phyloP scores from a whole-genome alignment of 1,140 invertebrate species.

The Plectrocnemia conspersa region DNA sequence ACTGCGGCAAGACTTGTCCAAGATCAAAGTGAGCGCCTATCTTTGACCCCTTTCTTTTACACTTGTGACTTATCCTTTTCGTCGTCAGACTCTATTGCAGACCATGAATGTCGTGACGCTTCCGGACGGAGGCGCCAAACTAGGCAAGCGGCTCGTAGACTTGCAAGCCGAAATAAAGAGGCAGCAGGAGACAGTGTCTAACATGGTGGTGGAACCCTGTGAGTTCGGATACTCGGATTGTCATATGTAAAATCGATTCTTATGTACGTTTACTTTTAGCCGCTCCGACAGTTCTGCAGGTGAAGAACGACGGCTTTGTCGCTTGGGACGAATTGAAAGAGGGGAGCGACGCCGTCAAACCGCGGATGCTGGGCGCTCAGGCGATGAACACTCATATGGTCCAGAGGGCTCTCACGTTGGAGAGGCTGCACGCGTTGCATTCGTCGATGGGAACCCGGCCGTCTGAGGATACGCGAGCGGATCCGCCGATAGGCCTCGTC shows the following conservation, averaged over 20 bases:
- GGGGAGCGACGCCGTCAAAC: conserved; percentile 48
- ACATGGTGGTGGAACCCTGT: conserved; percentile 44
- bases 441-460: conserved; percentile 65
- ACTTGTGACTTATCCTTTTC: conserved; percentile 10
- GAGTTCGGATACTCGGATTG: conserved; percentile 13
- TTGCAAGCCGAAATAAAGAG: conserved; percentile 43
- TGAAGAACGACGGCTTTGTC: conserved; percentile 30
- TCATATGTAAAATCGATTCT: background rate
- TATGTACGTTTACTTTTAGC: conserved; percentile 6
- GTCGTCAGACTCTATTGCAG: conserved; percentile 45
- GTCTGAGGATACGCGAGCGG: conserved; percentile 51
- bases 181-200: conserved; percentile 46
- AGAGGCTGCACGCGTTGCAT: conserved; percentile 69
- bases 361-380: conserved; percentile 52
- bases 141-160: conserved; percentile 42
- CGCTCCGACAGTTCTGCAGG: background rate
- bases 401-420: conserved; percentile 63
- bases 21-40: conserved; percentile 40
- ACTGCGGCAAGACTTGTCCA: conserved; percentile 41
- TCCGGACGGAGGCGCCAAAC: conserved; percentile 52
- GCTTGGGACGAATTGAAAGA: conserved; percentile 52
- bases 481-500: conserved; percentile 61
- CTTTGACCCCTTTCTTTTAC: background rate
- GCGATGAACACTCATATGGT: conserved; percentile 58
- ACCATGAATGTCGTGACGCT: conserved; percentile 49